Base-by-base conservation (phyloP, 2,797 vertebrate genomes). In the Anolis apletophallus region DNA sequence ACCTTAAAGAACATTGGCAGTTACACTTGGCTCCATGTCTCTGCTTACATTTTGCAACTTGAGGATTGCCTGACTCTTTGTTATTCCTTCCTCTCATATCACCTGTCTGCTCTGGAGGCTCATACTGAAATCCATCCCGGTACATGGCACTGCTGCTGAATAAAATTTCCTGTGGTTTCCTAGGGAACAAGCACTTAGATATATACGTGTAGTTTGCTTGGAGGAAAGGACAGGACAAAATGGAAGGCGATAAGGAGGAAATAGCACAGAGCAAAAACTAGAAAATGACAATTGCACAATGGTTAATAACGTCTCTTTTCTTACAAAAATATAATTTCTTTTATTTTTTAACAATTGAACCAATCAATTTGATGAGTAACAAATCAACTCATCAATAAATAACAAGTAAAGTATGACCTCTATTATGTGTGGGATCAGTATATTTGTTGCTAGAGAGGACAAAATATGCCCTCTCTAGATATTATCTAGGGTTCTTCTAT, bases 121-220 rank as follows among this genome's bases (percentile, higher is more conserved):
- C 46, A 52, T 1, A 54, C 23, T 50, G 52, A 91, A 78, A 32
- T 3, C 75, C 61, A 50, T 55, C 57, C 72, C 77, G 73, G 80
- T 78, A 8, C 14, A 57, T 29, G 40, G 69, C 57, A 80, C 17
- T 13, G 81, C 80, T 85, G 54, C 5, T 0, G 23, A 88, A 85
- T n/a, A 86, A 81, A 84, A 80, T 82, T 36, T 34, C 29, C 80
- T 13, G 13, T 12, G 67, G 5, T 85, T 93, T 93, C 77, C 46
- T 72, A 80, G 54, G 34, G 69, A 85, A 90, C 84, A 78, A 83
- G 40, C 61, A 72, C 73, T 14, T 69, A 84, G 91, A 78, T 76
- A 67, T 57, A 29, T 16, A 17, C 3, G 84, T 40, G 74, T 17
- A 81, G 57, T 55, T 83, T 81, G 12, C 54, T 81, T 74, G 64